Base-by-base conservation (phyloP, 2,113 vertebrate species). In the Polypterus bichir region DNA sequence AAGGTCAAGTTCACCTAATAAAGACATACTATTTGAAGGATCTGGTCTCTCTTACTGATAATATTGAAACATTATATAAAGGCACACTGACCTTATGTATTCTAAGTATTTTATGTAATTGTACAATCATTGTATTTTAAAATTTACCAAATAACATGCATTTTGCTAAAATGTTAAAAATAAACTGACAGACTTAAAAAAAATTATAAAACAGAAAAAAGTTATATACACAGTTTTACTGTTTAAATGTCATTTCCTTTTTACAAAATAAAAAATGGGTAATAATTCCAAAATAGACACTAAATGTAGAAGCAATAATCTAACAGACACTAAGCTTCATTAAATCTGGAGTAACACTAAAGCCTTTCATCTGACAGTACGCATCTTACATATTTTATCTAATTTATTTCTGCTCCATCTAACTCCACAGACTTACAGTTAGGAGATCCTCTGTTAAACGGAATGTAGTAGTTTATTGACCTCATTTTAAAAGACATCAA, bases 321-420 rank as follows among this genome's bases (percentile, higher is more conserved):
- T 27, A 11, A 55, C 69, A 75, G 49, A 46, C 55, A 62, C 5
- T 54, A 48, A 65, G 4, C 3, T 78, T 78, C 63, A 66, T 64
- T 73, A 76, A 75, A 70, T 73, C 66, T 75, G 69, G 54, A 44
- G 63, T 46, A 75, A 72, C 57, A 71, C 5, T 6, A 47, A 64
- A 74, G 60, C 54, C 6, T 66, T 73, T 65, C 65, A 62, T 60
- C 66, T 74, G 69, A 74, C 44, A 71, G 67, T 75, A 73, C 76
- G 4, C n/a, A 66, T 70, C 45, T 71, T 76, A 79, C 68, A 67
- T 62, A 72, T 62, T 74, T 76, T 76, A 71, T 81, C 75, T 67
- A 76, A 27, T 71, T 44, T 52, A 71, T 79, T 75, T 76, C 59
- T 73, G 60, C 63, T 68, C 64, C 68, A 68, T 73, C 53, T 77